Base-by-base conservation (phyloP, 2,888 invertebrate genomes). In the Prosapia bicincta region DNA sequence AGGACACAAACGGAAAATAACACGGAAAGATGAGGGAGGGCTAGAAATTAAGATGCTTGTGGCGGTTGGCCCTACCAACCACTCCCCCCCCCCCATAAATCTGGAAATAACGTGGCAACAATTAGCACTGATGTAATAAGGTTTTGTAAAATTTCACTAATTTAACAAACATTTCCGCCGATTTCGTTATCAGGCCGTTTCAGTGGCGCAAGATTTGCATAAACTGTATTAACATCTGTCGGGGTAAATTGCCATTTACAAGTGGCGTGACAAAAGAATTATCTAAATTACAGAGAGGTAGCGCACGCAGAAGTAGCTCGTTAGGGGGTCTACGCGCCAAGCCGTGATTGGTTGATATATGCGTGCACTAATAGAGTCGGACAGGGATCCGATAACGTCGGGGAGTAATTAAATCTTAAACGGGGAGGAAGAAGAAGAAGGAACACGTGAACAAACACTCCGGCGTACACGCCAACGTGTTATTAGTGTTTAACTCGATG, bases 361-460 rank as follows among this genome's bases (percentile, higher is more conserved):
- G 54, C 54, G 54, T 54, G 54, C 54, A 20, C 54, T 54, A 54
- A 54, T 54, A 54, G 54, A 20, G 54, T 15, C 38, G 72, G 72
- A 66, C 30, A 43, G 23, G 13, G 71, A 65, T 30, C 26, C 72
- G 72, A 72, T 72, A 72, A 72, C 66, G 72, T 20, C 54, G 10
- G 2, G 20, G 2, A 30, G 32, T 72, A 72, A 72, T 72, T 72
- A 72, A 72, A 72, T 72, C 72, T 72, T 72, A 72, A 72, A 66
- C 66, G 72, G 26, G 66, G 65, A 30, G 9, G 9, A 30, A 66
- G 72, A 30, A 72, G 66, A 66, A 72, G 67, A 38, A 72, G 32
- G 38, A 72, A 72, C 72, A 72, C 72, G 72, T 72, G 66, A 72
- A 66, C 72, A 72, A 72, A 72, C 72, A 72, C 72, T 54, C 20